Conservation (phyloP, 2,113 vertebrate species). For the Spea multiplicata region DNA sequence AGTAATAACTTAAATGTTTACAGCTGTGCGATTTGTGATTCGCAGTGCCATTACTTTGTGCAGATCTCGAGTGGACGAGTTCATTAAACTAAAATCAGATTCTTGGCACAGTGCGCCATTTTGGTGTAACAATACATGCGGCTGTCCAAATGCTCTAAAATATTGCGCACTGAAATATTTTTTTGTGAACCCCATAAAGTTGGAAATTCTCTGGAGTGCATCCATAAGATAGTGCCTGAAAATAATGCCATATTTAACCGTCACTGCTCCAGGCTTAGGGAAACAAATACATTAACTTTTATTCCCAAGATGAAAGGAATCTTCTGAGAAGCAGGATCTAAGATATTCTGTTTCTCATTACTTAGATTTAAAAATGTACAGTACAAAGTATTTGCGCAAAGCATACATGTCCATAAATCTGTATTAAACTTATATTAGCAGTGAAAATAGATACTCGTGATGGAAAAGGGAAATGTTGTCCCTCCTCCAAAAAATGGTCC, state of each 20-base stretch:
- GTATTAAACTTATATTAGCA: too few species aligned
- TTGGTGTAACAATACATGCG: conserved; percentile 5
- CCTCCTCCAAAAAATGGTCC: too few species aligned
- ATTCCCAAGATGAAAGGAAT: conserved; percentile 27
- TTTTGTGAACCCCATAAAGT: conserved; percentile 30
- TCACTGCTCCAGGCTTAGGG: conserved; percentile 11
- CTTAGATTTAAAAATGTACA: not conserved
- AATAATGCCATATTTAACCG: conserved; percentile 28
- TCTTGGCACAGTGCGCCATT: not conserved
- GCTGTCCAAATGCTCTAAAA: not conserved
- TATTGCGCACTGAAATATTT: conserved; percentile 26
- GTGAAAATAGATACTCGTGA: too few species aligned
- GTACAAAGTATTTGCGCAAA: not conserved
- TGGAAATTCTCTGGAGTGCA: conserved; percentile 5
- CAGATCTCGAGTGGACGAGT: not conserved
- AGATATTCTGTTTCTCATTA: not conserved
- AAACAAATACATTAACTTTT: conserved; percentile 27
- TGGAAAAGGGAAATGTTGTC: too few species aligned
- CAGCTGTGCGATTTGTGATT: not conserved
- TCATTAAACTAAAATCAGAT: conserved; percentile 13
- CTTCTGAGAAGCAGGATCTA: not conserved
- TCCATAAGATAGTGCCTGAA: conserved; percentile 21
- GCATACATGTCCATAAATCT: too few species aligned
- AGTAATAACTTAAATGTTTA: conserved; percentile 26
- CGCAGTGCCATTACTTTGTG: not conserved